A percentile compares a stretch with the other conserved stretches of the same genome.
These are phyloP conservation scores for Zaprionus ghesquierei DNA, from an alignment of 1,140 invertebrate genomes.

Conservation along the genomic window DNA sequence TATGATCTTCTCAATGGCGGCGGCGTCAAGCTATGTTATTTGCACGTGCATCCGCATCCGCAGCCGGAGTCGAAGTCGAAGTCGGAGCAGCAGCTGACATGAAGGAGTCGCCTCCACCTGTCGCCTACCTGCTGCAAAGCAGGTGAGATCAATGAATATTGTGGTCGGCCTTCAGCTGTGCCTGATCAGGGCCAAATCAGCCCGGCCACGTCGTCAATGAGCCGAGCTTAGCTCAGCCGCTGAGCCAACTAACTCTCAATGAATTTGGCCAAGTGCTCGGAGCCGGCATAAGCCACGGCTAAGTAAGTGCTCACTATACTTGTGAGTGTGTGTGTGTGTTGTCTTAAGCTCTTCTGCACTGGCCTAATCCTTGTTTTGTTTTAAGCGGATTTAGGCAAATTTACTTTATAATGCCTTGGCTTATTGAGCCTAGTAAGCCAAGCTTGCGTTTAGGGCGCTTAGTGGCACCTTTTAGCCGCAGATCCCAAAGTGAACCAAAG, in stretches of 20 bases:
- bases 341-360: conserved; percentile 2
- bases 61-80: not conserved
- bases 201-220: conserved; percentile 4
- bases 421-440: conserved; percentile 57
- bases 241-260: conserved; percentile 42
- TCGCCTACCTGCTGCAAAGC: conserved; percentile 13
- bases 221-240: not conserved
- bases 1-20: conserved; percentile 18
- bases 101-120: conserved; percentile 22
- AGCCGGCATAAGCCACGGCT: not conserved
- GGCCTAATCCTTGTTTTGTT: conserved; percentile 42
- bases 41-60: conserved; percentile 39
- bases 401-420: conserved; percentile 78
- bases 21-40: conserved; percentile 55
- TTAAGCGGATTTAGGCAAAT: conserved; percentile 70
- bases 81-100: not conserved
- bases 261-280: conserved; percentile 33
- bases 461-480: conserved; percentile 52
- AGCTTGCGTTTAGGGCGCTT: conserved; percentile 67
- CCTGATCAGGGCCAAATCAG: not conserved
- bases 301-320: conserved; percentile 19
- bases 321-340: conserved; percentile 3
- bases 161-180: not conserved
- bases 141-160: conserved; percentile 16
- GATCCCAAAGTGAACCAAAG: not conserved